These are phyloP conservation scores for Sphaerophoria rueppellii DNA, from an alignment of 2,888 invertebrate genomes.

Conservation along the genomic window DNA sequence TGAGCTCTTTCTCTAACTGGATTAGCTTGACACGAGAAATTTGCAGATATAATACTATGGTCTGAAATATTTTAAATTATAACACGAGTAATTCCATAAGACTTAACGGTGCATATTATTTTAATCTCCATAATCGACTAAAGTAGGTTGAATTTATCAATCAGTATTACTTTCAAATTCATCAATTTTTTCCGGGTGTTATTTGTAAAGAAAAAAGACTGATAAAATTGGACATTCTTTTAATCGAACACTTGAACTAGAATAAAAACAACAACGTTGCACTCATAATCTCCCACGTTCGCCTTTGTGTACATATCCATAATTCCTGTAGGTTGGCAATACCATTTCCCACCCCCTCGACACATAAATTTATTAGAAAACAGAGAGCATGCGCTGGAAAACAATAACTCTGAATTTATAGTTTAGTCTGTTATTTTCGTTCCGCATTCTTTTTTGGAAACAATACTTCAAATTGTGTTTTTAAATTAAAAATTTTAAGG, in stretches of 20 bases:
- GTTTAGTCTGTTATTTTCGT: conserved; percentile 27
- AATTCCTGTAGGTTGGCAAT: conserved; percentile 35
- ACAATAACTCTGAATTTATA: conserved; percentile 23
- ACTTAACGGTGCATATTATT: too few species aligned
- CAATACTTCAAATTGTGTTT: neutral
- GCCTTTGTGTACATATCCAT: neutral
- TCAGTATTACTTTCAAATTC: too few species aligned
- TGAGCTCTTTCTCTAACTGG: too few species aligned
- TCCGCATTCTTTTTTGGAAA: neutral
- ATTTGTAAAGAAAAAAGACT: neutral
- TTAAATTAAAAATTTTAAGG: too few species aligned
- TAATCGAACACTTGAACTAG: neutral
- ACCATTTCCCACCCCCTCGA: conserved; percentile 32
- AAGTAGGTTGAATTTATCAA: too few species aligned
- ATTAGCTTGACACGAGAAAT: too few species aligned
- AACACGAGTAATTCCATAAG: too few species aligned
- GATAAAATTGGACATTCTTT: neutral
- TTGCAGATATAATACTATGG: too few species aligned
- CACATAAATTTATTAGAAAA: neutral
- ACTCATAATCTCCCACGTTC: neutral
- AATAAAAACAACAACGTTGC: neutral
- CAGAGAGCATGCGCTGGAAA: conserved; percentile 64
- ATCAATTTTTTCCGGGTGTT: too few species aligned
- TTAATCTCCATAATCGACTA: too few species aligned
- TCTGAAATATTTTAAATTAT: too few species aligned